Percentiles rank a stretch among this genome's conserved stretches.
Evolutionary conservation across 2,888 invertebrate species (phyloP).

Genomic region (Nezara viridula): DNA sequence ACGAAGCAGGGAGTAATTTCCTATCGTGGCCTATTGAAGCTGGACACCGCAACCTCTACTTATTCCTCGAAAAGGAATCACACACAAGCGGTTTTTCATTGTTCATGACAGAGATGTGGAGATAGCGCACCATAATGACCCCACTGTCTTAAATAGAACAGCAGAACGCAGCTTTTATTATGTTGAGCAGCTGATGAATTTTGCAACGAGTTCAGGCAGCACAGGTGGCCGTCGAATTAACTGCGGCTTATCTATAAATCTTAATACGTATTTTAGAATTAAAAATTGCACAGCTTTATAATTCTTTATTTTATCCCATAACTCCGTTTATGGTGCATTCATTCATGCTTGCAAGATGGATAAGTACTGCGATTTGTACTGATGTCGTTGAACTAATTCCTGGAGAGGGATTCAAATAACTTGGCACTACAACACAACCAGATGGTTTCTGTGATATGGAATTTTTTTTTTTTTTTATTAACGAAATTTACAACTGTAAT

Average conservation of each 20-base stretch:
- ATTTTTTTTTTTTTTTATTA: too few species aligned
- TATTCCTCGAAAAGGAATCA: conserved; percentile 51
- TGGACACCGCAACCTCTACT: neutral
- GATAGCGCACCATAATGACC: conserved; percentile 2
- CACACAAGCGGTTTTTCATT: conserved; percentile 52
- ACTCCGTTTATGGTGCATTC: too few species aligned
- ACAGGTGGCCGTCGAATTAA: neutral
- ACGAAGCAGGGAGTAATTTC: conserved; percentile 31
- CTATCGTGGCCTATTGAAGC: neutral
- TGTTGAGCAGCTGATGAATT: conserved; percentile 53
- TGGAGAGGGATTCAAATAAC: too few species aligned
- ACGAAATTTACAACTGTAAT: too few species aligned
- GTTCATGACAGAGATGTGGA: neutral
- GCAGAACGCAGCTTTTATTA: conserved; percentile 44
- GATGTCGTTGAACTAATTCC: too few species aligned
- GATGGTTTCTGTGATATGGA: too few species aligned
- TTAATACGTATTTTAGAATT: neutral
- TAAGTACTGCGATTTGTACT: too few species aligned
- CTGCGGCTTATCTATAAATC: neutral
- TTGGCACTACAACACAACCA: too few species aligned
- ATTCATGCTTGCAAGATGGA: too few species aligned
- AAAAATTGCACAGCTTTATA: too few species aligned
- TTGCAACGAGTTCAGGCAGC: neutral
- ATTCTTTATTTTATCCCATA: too few species aligned
- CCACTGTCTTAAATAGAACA: conserved; percentile 50